Percentiles rank a stretch among this genome's conserved stretches.
phyloP scores from a whole-genome alignment of 2,113 vertebrate genomes.

The Notechis scutatus region DNA sequence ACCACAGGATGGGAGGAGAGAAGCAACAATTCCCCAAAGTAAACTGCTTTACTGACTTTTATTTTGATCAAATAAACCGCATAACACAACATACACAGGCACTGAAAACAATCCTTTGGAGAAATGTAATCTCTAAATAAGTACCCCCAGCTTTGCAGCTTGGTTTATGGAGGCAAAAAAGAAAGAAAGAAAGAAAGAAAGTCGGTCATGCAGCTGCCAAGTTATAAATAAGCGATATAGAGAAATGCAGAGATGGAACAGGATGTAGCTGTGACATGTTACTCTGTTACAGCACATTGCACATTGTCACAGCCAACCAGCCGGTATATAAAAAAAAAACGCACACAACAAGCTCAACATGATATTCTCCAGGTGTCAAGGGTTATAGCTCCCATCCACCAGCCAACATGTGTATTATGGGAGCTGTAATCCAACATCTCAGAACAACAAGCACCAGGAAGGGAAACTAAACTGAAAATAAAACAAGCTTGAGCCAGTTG shows the following conservation, averaged over 20 bases:
- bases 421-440: not conserved
- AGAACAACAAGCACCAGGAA: not conserved
- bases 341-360: not conserved
- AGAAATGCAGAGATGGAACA: not conserved
- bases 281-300: conserved; percentile 6
- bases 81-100: conserved; percentile 16
- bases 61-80: conserved; percentile 28
- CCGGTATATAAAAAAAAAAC: not conserved
- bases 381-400: not conserved
- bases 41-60: conserved; percentile 30
- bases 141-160: conserved; percentile 18
- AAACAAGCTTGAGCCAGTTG: not conserved
- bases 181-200: conserved; percentile 10
- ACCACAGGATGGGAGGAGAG: not conserved
- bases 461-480: not conserved
- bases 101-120: conserved; percentile 36
- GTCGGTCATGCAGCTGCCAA: not conserved
- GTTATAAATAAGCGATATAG: not conserved
- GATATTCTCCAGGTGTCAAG: not conserved
- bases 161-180: not conserved
- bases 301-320: not conserved
- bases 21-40: conserved; percentile 17
- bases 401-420: not conserved
- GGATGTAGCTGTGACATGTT: not conserved
- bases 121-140: conserved; percentile 33